phyloP scores from a whole-genome alignment of 2,113 vertebrate genomes.

The Halichoerus grypus region DNA sequence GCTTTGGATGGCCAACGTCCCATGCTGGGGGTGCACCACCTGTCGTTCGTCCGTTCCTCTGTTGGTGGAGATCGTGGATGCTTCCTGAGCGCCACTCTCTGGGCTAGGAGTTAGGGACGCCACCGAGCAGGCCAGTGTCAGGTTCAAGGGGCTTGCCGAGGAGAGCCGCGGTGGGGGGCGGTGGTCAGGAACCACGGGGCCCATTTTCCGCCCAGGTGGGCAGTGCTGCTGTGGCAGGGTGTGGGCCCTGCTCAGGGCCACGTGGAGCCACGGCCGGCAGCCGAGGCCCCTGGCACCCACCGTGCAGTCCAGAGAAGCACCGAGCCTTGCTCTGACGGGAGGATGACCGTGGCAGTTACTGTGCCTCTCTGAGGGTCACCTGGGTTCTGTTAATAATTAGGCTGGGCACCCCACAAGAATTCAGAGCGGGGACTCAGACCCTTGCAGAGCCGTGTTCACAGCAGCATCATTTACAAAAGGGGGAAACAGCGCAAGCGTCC shows the following conservation, averaged over 20 bases:
- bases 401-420: background rate
- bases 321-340: background rate
- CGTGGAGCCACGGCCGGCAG: background rate
- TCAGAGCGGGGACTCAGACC: background rate
- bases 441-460: rapidly evolving
- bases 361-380: background rate
- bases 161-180: background rate
- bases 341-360: rapidly evolving
- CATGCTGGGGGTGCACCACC: rapidly evolving
- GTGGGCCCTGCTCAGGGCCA: background rate
- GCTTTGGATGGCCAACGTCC: background rate
- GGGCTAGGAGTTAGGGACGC: background rate
- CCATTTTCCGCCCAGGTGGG: background rate
- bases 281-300: background rate
- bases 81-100: background rate
- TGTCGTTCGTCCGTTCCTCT: rapidly evolving
- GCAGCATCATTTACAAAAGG: background rate
- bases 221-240: background rate
- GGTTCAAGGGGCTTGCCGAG: background rate
- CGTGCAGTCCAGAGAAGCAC: rapidly evolving
- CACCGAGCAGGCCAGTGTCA: background rate
- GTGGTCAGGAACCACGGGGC: background rate
- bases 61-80: too few relatives aligned
- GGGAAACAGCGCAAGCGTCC: rapidly evolving
- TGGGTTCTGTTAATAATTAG: background rate